phyloP scores from a whole-genome alignment of 2,888 invertebrate genomes.

The Scaptomyza parva region DNA sequence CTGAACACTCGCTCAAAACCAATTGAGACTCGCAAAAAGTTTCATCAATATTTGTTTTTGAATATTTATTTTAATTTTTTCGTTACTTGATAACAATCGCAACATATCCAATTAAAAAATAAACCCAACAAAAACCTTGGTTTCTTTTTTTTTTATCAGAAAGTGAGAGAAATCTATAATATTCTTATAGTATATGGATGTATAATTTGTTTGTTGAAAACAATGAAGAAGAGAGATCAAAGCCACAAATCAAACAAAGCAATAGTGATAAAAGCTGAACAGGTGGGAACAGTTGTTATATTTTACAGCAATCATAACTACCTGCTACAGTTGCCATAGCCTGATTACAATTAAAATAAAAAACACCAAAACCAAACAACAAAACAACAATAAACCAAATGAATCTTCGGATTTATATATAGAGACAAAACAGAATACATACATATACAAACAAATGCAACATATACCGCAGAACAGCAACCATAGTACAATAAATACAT shows the following conservation, averaged over 20 bases:
- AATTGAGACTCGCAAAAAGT: constrained; percentile 38
- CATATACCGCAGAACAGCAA: constrained; percentile 71
- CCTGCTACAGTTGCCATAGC: constrained; percentile 69
- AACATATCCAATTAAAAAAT: constrained; percentile 65
- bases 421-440: constrained; percentile 38
- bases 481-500: constrained; percentile 78
- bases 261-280: constrained; percentile 71
- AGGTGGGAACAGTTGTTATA: constrained; percentile 33
- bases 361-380: constrained; percentile 26
- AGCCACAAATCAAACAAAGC: constrained; percentile 71
- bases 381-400: constrained; percentile 53
- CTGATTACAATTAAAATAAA: constrained; percentile 52
- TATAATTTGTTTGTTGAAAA: constrained; percentile 51
- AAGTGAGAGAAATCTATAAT: constrained; percentile 62
- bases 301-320: constrained; percentile 18
- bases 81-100: constrained; percentile 62
- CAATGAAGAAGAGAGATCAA: constrained; percentile 53
- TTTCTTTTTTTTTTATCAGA: constrained; percentile 74
- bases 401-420: constrained; percentile 45
- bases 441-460: constrained; percentile 58
- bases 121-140: constrained; percentile 12
- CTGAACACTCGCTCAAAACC: constrained; percentile 31
- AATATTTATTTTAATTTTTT: constrained; percentile 5
- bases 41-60: constrained; percentile 26
- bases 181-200: constrained; percentile 1